Evolutionary conservation across 2,797 vertebrate genomes (phyloP), one percentile per base, ranked within the genome.

Genomic region (Gouania willdenowi): DNA sequence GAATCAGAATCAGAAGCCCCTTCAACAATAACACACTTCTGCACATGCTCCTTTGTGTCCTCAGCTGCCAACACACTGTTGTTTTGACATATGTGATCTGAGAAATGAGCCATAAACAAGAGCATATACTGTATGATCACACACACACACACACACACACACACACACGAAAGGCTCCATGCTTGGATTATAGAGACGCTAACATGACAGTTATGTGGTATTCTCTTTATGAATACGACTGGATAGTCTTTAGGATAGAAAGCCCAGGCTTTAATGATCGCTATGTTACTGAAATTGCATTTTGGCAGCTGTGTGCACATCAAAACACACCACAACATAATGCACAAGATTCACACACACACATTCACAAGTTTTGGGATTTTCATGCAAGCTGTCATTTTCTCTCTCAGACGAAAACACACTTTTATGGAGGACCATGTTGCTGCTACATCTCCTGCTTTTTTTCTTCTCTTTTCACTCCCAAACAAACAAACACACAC

Each of bases 161-260:
- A 41, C 37, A 51, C 18, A 85, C 77, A 83, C 83, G 75, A 85
- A 84, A 82, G 73, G 54, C 37, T 46, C 46, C 65, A 67, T 45
- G 64, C 83, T 66, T 73, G 70, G 67, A 81, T 83, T 76, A 81
- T 56, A 45, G 77, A 81, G 73, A 66, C 72, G 75, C 72, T 75
- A 79, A 85, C 77, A 79, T 82, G 79, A 74, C 76, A 78, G 71
- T 81, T 85, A 88, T 88, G 84, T 80, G 62, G 59, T 77, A 86
- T 86, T 83, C 83, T 84, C 83, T 88, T 87, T 86, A 86, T 85
- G 79, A 84, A 84, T 80, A 80, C 81, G 81, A 75, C 56, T 73
- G 51, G 81, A 81, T 85, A 79, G 76, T 82, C 83, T 82, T 84
- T 79, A 80, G 79, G 78, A 83, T 81, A 69, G 79, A 77, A 50